Base-by-base conservation (phyloP, 2,113 vertebrate species). In the Cebidichthys violaceus region DNA sequence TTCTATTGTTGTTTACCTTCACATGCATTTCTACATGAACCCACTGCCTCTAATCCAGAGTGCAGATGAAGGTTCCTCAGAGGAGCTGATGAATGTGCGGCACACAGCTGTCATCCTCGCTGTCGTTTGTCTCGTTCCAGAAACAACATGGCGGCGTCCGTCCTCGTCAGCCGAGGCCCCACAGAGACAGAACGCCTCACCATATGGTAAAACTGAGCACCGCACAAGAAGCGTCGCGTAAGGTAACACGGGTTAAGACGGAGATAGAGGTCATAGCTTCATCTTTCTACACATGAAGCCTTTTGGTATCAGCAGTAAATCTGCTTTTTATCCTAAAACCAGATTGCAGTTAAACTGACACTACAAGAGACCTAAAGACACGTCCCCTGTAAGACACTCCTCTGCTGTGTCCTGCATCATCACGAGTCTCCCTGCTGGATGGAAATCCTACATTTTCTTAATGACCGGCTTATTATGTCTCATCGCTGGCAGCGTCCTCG, bases 121-220 rank as follows among this genome's bases (percentile, higher is more conserved):
- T 61, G 65, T 78, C 27, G 45, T 65, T 70, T 66, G 6, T 77
- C 0, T 88, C 6, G 2, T 86, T 83, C 41, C 83, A 89, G 88
- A 90, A 77, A 89, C 83, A 83, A 90, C 90, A 80, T 88, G 88
- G 90, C 81, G 47, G 3, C 76, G 37, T 67, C 86, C 86, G 29
- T 82, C 84, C 31, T 50, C 10, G 17, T 69, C 83, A 9, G 74
- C 75, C 7, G 77, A 83, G 59, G 82, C 68, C 81, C 83, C 79
- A 17, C 88, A 67, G 83, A 81, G 85, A 52, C 70, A 70, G 2
- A 81, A 18, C 69, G 65, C 68, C 52, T 85, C 85, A 0, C 71
- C 85, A 84, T 89, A 89, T 88, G 91, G 90, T 91, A 85, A 88
- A 82, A 57, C 67, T 14, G 41, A 67, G 66, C 75, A 18, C 15